These are phyloP conservation scores for Tachypleus tridentatus DNA, from an alignment of 1,140 invertebrate species.

Conservation along the genomic window DNA sequence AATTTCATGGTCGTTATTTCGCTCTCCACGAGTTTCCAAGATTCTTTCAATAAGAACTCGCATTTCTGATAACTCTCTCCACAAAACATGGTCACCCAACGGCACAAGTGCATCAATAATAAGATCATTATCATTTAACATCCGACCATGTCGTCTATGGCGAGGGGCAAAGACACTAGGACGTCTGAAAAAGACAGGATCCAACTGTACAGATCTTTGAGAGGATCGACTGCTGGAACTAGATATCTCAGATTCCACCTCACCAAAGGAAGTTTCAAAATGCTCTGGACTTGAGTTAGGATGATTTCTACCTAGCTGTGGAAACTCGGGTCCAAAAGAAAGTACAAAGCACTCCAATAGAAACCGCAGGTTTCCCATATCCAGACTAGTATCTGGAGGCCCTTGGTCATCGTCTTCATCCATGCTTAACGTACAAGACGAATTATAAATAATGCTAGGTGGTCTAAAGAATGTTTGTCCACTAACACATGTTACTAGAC, in stretches of 20 bases:
- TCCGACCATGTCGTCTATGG: no score
- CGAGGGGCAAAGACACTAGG: neutral
- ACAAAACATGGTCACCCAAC: neutral
- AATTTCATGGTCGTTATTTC: neutral
- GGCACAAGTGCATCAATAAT: neutral
- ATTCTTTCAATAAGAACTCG: conserved; percentile 10
- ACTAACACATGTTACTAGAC: no score
- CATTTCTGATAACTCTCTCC: conserved; percentile 11
- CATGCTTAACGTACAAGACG: no score
- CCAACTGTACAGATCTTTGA: neutral
- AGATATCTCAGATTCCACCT: neutral
- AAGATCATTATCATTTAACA: no score
- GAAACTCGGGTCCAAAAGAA: conserved; percentile 8
- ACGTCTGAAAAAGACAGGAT: neutral
- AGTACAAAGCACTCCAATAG: conserved; percentile 15
- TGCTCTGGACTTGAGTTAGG: conserved; percentile 16
- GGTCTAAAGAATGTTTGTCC: no score
- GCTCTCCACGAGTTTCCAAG: conserved; percentile 7
- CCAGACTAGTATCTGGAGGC: neutral
- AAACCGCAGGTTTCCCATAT: conserved; percentile 11
- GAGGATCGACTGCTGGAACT: neutral
- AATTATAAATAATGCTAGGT: no score
- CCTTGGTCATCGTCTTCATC: no score
- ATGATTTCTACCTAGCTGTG: conserved; percentile 15
- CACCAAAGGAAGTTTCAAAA: neutral